phyloP scores from a whole-genome alignment of 2,113 vertebrate genomes.

The Fregetta grallaria region DNA sequence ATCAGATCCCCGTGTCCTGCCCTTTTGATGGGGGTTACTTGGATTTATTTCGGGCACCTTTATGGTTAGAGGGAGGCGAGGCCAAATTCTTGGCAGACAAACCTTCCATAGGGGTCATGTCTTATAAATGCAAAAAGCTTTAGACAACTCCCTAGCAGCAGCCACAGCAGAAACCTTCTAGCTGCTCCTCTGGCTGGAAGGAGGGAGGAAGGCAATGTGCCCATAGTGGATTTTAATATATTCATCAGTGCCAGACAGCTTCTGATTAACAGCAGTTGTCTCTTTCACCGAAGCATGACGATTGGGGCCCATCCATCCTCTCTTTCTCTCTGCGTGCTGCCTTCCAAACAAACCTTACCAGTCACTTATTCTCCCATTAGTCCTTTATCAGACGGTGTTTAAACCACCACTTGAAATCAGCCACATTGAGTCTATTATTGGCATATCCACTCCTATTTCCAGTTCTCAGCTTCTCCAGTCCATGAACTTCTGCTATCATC shows the following conservation, averaged over 20 bases:
- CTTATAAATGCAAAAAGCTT: not conserved
- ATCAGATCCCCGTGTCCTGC: accelerated
- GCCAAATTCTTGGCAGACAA: not conserved
- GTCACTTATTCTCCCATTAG: not conserved
- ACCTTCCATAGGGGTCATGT: not conserved
- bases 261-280: slow-evolving; percentile 25
- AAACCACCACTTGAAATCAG: not conserved
- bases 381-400: not conserved
- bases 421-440: not conserved
- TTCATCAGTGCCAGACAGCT: not conserved
- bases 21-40: not conserved
- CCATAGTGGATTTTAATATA: not conserved
- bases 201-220: not conserved
- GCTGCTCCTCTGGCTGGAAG: not conserved
- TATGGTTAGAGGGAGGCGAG: not conserved
- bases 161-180: not conserved
- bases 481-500: not conserved
- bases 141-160: not conserved
- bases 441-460: not conserved
- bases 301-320: not conserved
- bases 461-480: not conserved
- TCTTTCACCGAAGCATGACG: not conserved
- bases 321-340: not conserved
- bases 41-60: not conserved
- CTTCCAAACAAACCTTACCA: not conserved